These are phyloP conservation scores for Idaea straminata DNA, from an alignment of 2,888 invertebrate genomes.

Conservation along the genomic window DNA sequence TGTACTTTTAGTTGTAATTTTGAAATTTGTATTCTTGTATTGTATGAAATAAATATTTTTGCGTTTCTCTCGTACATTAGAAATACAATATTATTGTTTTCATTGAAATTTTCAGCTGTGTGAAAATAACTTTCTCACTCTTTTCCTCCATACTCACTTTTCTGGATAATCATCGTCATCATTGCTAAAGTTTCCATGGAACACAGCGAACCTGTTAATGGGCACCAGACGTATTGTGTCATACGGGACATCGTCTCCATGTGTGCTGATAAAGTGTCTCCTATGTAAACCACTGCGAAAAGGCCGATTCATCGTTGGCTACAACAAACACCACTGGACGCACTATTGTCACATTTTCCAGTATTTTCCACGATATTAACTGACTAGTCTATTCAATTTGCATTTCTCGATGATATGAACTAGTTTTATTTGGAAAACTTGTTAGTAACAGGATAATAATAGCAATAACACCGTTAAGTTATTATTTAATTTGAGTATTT, in stretches of 20 bases:
- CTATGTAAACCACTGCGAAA: conserved; percentile 54
- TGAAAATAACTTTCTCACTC: conserved; percentile 5
- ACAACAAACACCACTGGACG: background rate
- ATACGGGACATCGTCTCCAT: conserved; percentile 55
- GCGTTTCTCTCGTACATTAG: no score
- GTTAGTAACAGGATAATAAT: background rate
- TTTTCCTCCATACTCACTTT: conserved; percentile 53
- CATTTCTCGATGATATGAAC: background rate
- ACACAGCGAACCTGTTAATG: conserved; percentile 62
- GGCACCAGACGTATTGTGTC: conserved; percentile 66
- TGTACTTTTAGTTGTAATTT: no score
- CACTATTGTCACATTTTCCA: conserved; percentile 19
- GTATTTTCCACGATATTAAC: conserved; percentile 15
- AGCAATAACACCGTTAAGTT: background rate
- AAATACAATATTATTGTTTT: no score
- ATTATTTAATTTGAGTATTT: background rate
- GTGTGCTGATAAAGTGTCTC: conserved; percentile 60
- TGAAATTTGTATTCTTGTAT: no score
- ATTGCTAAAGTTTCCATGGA: conserved; percentile 56
- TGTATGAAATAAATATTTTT: no score
- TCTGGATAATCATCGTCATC: conserved; percentile 53
- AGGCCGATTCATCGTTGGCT: conserved; percentile 47
- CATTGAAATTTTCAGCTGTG: background rate
- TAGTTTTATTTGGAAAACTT: background rate
- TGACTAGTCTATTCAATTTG: conserved; percentile 6